Percentiles rank a stretch among this genome's conserved stretches.
These are phyloP conservation scores for Sebastes minor DNA, from an alignment of 2,797 vertebrate genomes.

Conservation along the genomic window DNA sequence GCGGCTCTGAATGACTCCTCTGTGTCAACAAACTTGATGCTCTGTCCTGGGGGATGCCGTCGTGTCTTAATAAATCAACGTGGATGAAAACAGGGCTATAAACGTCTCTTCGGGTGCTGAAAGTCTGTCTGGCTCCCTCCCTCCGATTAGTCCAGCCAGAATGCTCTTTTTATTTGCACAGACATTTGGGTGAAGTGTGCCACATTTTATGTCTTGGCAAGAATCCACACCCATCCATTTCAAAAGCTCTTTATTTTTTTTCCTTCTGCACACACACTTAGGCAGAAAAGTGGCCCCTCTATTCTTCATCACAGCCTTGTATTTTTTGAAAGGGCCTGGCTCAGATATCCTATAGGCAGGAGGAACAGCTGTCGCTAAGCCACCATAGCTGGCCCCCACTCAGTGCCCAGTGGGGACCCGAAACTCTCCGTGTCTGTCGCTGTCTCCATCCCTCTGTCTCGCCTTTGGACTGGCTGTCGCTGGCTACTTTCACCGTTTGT, in stretches of 20 bases:
- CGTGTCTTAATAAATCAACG: constrained; percentile 45
- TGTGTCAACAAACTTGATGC: constrained; percentile 61
- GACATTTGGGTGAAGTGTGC: constrained; percentile 59
- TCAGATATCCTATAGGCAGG: constrained; percentile 88
- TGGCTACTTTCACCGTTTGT: constrained; percentile 47
- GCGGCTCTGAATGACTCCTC: constrained; percentile 45
- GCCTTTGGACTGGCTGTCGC: constrained; percentile 33
- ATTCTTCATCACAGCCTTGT: constrained; percentile 86
- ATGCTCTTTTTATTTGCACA: constrained; percentile 48
- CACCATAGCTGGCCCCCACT: constrained; percentile 64
- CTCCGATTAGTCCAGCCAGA: constrained; percentile 15
- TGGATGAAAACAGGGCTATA: constrained; percentile 55
- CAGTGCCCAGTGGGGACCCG: constrained; percentile 68
- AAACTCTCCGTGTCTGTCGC: constrained; percentile 61
- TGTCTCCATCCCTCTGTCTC: constrained; percentile 62
- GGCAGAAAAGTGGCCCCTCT: constrained; percentile 46
- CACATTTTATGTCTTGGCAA: constrained; percentile 62
- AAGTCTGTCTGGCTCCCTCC: constrained; percentile 29
- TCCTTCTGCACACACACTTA: constrained; percentile 12
- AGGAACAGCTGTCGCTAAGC: constrained; percentile 92
- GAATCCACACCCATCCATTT: constrained; percentile 49
- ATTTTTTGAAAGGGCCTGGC: constrained; percentile 89
- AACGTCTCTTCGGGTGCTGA: constrained; percentile 41
- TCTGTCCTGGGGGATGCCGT: constrained; percentile 23
- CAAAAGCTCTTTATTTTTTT: constrained; percentile 48